Base-by-base conservation (phyloP, 2,113 vertebrate genomes). In the Perccottus glenii region DNA sequence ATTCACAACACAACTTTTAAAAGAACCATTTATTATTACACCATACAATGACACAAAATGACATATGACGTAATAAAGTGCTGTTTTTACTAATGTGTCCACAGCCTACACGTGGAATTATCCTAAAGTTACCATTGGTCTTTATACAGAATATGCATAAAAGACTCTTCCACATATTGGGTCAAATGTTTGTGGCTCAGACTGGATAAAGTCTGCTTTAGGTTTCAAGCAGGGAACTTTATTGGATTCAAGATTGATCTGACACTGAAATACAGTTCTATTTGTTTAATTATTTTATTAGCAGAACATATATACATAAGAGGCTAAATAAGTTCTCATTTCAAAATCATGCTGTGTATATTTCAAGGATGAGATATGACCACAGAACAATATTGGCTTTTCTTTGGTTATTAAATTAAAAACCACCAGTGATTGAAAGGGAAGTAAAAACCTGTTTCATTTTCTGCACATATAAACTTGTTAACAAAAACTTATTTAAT, bases 391-490 rank as follows among this genome's bases (percentile, higher is more conserved):
- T 57, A 59, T 52, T 59, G 67, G 60, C 60, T 63, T 16, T 75
- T 73, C 47, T 70, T 64, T 65, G n/a, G 59, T 67, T 78, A 60
- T 81, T 78, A 63, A 77, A 74, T 44, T 82, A 55, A 64, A 81
- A 78, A 33, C 38, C 58, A 64, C 19, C 51, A 44, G 61, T n/a
- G 56, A 73, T 63, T 65, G 64, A 12, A 50, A 75, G 14, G 51
- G 57, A 72, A 75, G 46, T 68, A 75, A 78, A 16, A 77, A 75
- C 67, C 81, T 85, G 82, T 85, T 90, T 89, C 75, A 88, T 84
- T 90, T 89, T 87, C 65, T 81, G 53, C 70, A 69, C 42, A 71
- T 70, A 68, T 77, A 55, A 68, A 81, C 48, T 57, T 77, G 77
- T 85, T 84, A 80, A 80, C 61, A 72, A 70, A 63, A 62, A 76